These are phyloP conservation scores for Lordiphosa stackelbergi DNA, from an alignment of 1,140 invertebrate genomes.

Conservation along the genomic window DNA sequence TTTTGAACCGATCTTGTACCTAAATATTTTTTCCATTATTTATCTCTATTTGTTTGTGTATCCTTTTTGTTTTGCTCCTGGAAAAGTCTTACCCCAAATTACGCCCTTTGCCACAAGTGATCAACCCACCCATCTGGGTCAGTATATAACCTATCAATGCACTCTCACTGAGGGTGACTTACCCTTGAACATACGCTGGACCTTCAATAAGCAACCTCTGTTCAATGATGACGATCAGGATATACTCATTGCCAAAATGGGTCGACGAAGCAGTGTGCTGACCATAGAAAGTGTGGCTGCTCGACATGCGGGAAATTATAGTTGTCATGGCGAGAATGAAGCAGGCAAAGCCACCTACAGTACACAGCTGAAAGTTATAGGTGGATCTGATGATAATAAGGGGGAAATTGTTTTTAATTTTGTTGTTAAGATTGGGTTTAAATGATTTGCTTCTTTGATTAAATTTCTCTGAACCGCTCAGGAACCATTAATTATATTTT, in stretches of 20 bases:
- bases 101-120: conserved; percentile 82
- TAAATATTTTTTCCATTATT: conserved; percentile 3
- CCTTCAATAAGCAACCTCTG: conserved; percentile 81
- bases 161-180: conserved; percentile 86
- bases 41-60: conserved; percentile 9
- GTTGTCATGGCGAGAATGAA: conserved; percentile 85
- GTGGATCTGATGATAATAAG: conserved; percentile 27
- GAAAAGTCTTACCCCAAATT: conserved; percentile 81
- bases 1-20: conserved; percentile 1
- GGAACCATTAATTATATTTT: conserved; percentile 19
- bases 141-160: conserved; percentile 81
- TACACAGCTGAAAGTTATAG: conserved; percentile 78
- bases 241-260: conserved; percentile 78
- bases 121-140: conserved; percentile 81
- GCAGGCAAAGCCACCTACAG: conserved; percentile 82
- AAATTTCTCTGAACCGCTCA: no score
- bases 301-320: conserved; percentile 83
- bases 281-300: conserved; percentile 85
- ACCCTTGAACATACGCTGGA: conserved; percentile 89
- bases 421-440: no score
- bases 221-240: conserved; percentile 76
- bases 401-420: not conserved
- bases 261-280: conserved; percentile 82
- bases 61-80: conserved; percentile 8
- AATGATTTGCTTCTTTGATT: no score